Evolutionary conservation across 2,113 vertebrate species (phyloP), one percentile per base, ranked within the genome.

Genomic region (Bubo bubo): DNA sequence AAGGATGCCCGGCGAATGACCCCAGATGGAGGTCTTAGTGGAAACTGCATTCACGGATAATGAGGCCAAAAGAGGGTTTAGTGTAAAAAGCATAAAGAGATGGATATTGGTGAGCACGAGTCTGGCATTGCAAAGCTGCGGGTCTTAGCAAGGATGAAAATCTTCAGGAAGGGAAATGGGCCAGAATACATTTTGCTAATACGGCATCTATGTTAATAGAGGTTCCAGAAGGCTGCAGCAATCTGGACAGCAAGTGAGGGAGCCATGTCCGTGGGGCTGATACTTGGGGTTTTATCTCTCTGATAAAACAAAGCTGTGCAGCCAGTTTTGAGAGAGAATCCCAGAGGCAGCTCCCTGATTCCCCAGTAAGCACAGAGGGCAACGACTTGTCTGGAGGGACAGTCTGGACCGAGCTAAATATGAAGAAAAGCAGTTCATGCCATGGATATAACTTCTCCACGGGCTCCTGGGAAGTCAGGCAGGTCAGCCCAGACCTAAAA

Each of bases 41-140:
- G 75, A 66, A 97, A 58, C 72, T 47, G 80, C 93, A 96, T 77
- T 34, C 86, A 67, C 1, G 20, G 95, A 95, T 97, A 97, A 97
- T 76, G 95, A 97, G 94, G 83, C 93, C 93, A 97, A 96, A 95
- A 91, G 92, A 97, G 79, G 79, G 39, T 83, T 95, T 92, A 94
- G 85, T 1, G 8, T 70, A 55, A 95, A 97, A 94, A 87, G 70
- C 89, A 87, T 10, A 14, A 49, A 50, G 85, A 91, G 77, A 90
- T 70, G 77, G 89, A 85, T 94, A 90, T 52, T 76, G 87, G 85
- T 79, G 75, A 94, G 79, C 85, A 90, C 3, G 8, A 80, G 45
- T 8, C 67, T 47, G 50, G 63, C 10, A 4, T 43, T 60, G 87
- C 74, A 95, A 90, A 72, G 91, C 77, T 68, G 87, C 6, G 1